phyloP scores from a whole-genome alignment of 1,140 invertebrate species.

The Calliopsis andreniformis region DNA sequence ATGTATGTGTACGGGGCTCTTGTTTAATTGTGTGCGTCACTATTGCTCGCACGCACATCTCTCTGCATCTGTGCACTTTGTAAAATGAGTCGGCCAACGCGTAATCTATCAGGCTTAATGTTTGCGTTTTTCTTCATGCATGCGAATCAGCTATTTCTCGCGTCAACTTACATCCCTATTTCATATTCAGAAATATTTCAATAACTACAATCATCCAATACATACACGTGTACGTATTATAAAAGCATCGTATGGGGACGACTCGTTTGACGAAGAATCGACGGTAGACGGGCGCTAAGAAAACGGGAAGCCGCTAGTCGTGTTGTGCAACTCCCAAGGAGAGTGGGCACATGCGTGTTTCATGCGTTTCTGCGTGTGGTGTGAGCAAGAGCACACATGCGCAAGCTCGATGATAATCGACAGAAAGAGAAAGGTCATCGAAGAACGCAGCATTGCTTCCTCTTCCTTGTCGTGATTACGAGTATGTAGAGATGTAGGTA shows the following conservation, averaged over 20 bases:
- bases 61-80: conserved; percentile 34
- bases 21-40: background rate
- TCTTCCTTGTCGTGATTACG: conserved; percentile 53
- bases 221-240: background rate
- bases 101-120: conserved; percentile 24
- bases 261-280: background rate
- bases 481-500: too few relatives aligned
- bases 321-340: conserved; percentile 42
- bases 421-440: conserved; percentile 60
- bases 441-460: conserved; percentile 47
- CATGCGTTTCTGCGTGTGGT: conserved; percentile 42
- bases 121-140: conserved; percentile 24
- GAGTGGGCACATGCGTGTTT: conserved; percentile 30
- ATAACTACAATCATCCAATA: too few relatives aligned
- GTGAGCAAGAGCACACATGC: conserved; percentile 20
- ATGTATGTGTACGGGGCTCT: background rate
- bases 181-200: too few relatives aligned
- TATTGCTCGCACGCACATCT: conserved; percentile 24
- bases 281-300: conserved; percentile 1
- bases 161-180: background rate
- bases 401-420: conserved; percentile 51
- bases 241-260: background rate
- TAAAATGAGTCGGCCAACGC: conserved; percentile 24
- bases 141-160: background rate
- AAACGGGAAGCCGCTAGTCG: conserved; percentile 19